Evolutionary conservation across 2,113 vertebrate genomes (phyloP).

Genomic region (Chaetorhynchus papuensis): DNA sequence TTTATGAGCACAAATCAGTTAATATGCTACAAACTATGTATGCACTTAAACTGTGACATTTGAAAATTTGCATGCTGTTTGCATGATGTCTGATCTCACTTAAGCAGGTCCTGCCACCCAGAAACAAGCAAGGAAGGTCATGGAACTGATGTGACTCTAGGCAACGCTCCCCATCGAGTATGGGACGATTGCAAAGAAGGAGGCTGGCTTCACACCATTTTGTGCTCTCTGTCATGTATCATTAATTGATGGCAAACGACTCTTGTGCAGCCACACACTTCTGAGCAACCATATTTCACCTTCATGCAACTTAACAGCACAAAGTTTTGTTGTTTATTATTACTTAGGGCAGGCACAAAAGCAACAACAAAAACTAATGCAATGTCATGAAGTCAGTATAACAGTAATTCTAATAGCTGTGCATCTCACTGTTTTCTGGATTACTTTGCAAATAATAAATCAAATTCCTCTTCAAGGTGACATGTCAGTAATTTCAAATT

Average conservation of each 20-base stretch:
- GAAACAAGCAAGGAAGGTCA: not conserved
- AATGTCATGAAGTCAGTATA: not conserved
- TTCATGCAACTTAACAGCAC: accelerated
- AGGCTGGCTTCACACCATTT: accelerated
- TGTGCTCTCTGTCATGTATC: accelerated
- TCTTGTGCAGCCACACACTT: not conserved
- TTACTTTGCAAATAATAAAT: slow-evolving; percentile 51
- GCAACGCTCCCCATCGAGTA: not conserved
- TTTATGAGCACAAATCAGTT: not conserved
- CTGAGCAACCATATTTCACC: not conserved
- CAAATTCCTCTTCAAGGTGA: slow-evolving; percentile 36
- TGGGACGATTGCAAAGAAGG: not conserved
- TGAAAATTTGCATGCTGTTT: not conserved
- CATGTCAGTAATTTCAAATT: slow-evolving; percentile 66
- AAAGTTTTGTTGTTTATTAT: not conserved
- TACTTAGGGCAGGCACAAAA: not conserved
- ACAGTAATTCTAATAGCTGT: not conserved
- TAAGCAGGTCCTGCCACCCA: not conserved
- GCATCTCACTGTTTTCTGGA: not conserved
- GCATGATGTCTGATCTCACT: not conserved
- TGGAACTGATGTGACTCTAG: not conserved
- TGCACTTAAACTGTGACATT: not conserved
- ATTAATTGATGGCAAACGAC: not conserved
- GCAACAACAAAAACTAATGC: not conserved
- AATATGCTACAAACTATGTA: not conserved